These are phyloP conservation scores for Drosophila fungiperda DNA, from an alignment of 2,888 invertebrate genomes.

Conservation along the genomic window DNA sequence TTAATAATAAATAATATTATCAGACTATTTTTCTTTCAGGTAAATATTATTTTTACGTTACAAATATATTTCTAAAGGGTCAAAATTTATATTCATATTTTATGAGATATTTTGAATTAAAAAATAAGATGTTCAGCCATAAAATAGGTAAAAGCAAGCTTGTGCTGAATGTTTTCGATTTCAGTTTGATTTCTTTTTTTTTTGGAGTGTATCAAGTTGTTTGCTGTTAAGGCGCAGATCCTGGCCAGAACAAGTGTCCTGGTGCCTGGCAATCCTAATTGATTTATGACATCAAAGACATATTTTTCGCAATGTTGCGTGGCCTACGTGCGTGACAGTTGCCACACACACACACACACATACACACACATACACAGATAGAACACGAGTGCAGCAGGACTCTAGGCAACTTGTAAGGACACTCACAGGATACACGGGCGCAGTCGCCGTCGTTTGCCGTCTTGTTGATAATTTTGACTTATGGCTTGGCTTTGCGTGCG, in stretches of 20 bases:
- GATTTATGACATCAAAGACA: slow-evolving; percentile 85
- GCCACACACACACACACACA: slow-evolving; percentile 42
- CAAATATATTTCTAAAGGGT: too few species aligned
- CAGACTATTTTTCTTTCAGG: neutral
- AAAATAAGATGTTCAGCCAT: too few species aligned
- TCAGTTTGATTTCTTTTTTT: neutral
- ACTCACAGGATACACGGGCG: slow-evolving; percentile 39
- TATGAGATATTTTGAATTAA: too few species aligned
- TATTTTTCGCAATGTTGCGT: slow-evolving; percentile 84
- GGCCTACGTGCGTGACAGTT: slow-evolving; percentile 83
- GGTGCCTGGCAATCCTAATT: slow-evolving; percentile 75
- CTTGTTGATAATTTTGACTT: slow-evolving; percentile 85
- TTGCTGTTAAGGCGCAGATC: slow-evolving; percentile 68
- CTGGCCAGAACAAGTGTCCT: slow-evolving; percentile 53
- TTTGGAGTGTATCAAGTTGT: slow-evolving; percentile 59
- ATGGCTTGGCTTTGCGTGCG: slow-evolving; percentile 75
- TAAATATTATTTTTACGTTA: too few species aligned
- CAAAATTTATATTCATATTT: too few species aligned
- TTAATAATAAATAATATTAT: neutral
- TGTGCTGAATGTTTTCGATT: neutral
- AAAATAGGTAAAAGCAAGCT: too few species aligned
- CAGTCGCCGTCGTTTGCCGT: slow-evolving; percentile 59
- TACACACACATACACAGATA: slow-evolving; percentile 8
- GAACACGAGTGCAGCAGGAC: slow-evolving; percentile 9
- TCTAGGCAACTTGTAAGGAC: slow-evolving; percentile 32